These are phyloP conservation scores for Callochromis pleurospilus DNA, from an alignment of 2,113 vertebrate genomes.

Conservation along the genomic window DNA sequence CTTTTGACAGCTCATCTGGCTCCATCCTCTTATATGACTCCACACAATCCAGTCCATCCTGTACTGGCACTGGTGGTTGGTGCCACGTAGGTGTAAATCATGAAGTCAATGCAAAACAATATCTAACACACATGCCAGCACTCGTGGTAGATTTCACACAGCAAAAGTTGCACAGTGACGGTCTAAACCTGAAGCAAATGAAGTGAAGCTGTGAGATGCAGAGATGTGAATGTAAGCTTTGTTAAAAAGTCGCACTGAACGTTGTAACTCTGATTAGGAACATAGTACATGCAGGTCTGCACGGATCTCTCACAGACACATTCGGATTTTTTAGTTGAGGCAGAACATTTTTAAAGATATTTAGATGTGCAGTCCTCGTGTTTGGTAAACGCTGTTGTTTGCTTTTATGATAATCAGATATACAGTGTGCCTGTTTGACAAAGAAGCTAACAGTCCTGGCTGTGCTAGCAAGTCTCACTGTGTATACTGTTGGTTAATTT, in stretches of 20 bases:
- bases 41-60: neutral
- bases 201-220: neutral
- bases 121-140: neutral
- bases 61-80: neutral
- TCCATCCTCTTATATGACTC: neutral
- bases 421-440: neutral
- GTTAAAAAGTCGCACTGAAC: neutral
- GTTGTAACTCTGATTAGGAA: neutral
- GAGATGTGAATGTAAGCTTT: neutral
- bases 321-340: neutral
- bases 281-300: neutral
- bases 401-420: neutral
- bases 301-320: neutral
- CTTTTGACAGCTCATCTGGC: neutral
- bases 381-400: neutral
- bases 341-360: rapidly evolving
- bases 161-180: neutral
- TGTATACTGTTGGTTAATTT: neutral
- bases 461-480: neutral
- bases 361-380: neutral
- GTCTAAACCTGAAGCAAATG: neutral
- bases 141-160: neutral
- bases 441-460: neutral
- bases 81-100: neutral
- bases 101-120: neutral